Percentiles rank a stretch among this genome's conserved stretches.
Evolutionary conservation across 2,888 invertebrate genomes (phyloP).

Genomic region (Chaitophorus viminalis): DNA sequence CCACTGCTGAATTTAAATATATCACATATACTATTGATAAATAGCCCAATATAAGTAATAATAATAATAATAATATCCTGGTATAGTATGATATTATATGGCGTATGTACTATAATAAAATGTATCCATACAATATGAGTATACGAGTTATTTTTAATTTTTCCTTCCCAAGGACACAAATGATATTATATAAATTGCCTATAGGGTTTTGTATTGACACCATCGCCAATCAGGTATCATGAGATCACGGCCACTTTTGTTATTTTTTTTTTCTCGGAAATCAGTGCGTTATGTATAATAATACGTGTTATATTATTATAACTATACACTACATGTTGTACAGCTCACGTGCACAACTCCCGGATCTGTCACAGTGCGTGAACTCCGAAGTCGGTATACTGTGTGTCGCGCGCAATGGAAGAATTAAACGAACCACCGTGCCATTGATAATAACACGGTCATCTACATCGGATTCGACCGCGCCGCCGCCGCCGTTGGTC

Average conservation of each 20-base stretch:
- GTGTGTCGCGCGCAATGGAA: slow-evolving; percentile 33
- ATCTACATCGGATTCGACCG: slow-evolving; percentile 45
- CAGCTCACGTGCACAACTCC: not conserved
- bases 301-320: no score
- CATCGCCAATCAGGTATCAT: not conserved
- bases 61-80: not conserved
- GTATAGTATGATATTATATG: no score
- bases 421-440: slow-evolving; percentile 60
- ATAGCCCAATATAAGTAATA: no score
- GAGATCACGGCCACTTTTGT: not conserved
- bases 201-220: not conserved
- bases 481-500: not conserved
- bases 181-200: not conserved
- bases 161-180: not conserved
- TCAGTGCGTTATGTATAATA: slow-evolving; percentile 7
- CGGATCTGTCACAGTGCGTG: slow-evolving; percentile 55
- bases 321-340: not conserved
- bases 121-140: no score
- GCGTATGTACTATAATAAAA: no score
- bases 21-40: no score
- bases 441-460: slow-evolving; percentile 59
- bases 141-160: not conserved
- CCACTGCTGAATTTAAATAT: no score
- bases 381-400: slow-evolving; percentile 31
- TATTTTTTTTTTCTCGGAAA: slow-evolving; percentile 13